phyloP scores from a whole-genome alignment of 2,113 vertebrate species.

The Gallinago jamesoni region DNA sequence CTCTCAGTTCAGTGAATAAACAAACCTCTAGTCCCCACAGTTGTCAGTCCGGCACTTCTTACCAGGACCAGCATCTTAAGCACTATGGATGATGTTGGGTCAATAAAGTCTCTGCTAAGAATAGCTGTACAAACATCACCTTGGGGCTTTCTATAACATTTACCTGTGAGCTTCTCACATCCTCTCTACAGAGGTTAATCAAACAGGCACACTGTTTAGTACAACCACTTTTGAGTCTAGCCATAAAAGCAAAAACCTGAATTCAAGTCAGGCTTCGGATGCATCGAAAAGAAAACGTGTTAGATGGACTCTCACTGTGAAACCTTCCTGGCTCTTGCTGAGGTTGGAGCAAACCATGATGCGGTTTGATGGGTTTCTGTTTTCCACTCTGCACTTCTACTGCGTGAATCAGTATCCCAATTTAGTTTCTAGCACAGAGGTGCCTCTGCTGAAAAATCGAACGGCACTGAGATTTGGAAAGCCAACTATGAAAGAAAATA shows the following conservation, averaged over 20 bases:
- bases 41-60: not conserved
- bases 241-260: not conserved
- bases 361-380: not conserved
- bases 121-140: not conserved
- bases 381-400: not conserved
- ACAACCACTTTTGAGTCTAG: not conserved
- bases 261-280: not conserved
- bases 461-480: not conserved
- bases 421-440: not conserved
- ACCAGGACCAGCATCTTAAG: not conserved
- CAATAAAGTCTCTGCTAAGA: conserved; percentile 1
- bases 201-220: not conserved
- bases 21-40: not conserved
- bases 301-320: not conserved
- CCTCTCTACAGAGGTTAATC: not conserved
- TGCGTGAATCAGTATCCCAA: not conserved
- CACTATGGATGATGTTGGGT: not conserved
- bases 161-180: not conserved
- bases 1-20: not conserved
- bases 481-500: not conserved
- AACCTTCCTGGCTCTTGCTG: not conserved
- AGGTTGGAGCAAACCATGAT: not conserved
- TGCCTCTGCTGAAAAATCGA: not conserved
- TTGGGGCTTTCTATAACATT: not conserved
- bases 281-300: not conserved